Conservation (phyloP, 2,797 vertebrate species). For the Silurus lanzhouensis region DNA sequence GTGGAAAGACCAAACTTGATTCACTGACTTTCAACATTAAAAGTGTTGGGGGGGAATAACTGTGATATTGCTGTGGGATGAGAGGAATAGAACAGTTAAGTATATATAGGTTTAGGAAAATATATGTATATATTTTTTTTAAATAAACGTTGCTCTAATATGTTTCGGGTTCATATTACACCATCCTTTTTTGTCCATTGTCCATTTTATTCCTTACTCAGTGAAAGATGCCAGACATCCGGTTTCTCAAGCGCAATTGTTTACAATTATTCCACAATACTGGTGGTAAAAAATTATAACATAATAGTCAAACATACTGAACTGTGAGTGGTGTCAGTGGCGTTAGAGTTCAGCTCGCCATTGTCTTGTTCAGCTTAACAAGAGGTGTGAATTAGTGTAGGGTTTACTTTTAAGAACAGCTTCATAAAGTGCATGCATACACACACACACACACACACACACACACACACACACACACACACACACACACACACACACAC, state of each 20-base stretch:
- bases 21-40: neutral
- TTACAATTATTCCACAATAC: neutral
- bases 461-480: too few species aligned
- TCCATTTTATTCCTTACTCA: neutral
- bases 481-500: too few species aligned
- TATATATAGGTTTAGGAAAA: neutral
- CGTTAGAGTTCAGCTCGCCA: constrained; percentile 46
- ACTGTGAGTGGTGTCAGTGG: neutral
- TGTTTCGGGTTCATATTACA: neutral
- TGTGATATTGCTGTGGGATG: neutral
- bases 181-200: neutral
- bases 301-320: neutral
- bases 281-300: too few species aligned
- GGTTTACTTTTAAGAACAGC: constrained; percentile 61
- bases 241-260: neutral
- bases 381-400: constrained; percentile 67
- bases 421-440: constrained; percentile 48
- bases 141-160: neutral
- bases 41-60: neutral
- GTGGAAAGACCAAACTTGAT: neutral
- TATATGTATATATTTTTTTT: neutral
- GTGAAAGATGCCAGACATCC: neutral
- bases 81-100: neutral
- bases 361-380: constrained; percentile 56
- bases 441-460: too few species aligned